Evolutionary conservation across 1,140 invertebrate genomes (phyloP).

Genomic region (Phocides pigmalion): DNA sequence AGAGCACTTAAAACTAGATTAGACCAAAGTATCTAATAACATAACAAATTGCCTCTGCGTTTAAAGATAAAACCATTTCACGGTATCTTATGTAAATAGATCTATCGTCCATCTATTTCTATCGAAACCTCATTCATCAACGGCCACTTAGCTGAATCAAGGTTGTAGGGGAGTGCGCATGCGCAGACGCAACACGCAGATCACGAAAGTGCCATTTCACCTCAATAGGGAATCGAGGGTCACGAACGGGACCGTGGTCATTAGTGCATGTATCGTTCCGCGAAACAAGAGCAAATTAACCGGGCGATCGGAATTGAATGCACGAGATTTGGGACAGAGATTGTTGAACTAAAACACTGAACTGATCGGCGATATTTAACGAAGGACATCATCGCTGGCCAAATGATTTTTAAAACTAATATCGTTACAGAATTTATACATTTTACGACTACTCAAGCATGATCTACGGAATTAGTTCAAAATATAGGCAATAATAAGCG

Average conservation of each 20-base stretch:
- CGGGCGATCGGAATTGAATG: conserved; percentile 19
- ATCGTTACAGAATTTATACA: too few relatives aligned
- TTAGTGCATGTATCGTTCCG: conserved; percentile 46
- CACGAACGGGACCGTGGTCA: conserved; percentile 44
- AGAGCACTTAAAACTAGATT: conserved; percentile 44
- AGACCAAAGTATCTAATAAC: conserved; percentile 36
- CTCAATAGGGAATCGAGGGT: conserved; percentile 47
- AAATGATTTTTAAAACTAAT: too few relatives aligned
- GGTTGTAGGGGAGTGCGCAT: conserved; percentile 43
- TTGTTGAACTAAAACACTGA: neutral
- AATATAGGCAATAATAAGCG: too few relatives aligned
- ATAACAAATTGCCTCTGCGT: conserved; percentile 47
- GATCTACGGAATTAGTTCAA: too few relatives aligned
- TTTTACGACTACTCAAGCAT: too few relatives aligned
- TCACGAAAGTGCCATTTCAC: conserved; percentile 55
- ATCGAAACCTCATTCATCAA: conserved; percentile 55
- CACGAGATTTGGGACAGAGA: conserved; percentile 12
- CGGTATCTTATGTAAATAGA: conserved; percentile 44
- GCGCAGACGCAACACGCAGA: conserved; percentile 40
- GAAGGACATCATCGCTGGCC: neutral
- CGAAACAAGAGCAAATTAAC: conserved; percentile 42
- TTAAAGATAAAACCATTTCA: conserved; percentile 36
- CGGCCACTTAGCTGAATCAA: conserved; percentile 55
- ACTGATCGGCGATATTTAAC: neutral
- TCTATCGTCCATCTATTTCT: conserved; percentile 44